These are phyloP conservation scores for Osmerus mordax DNA, from an alignment of 2,113 vertebrate genomes.

Conservation along the genomic window DNA sequence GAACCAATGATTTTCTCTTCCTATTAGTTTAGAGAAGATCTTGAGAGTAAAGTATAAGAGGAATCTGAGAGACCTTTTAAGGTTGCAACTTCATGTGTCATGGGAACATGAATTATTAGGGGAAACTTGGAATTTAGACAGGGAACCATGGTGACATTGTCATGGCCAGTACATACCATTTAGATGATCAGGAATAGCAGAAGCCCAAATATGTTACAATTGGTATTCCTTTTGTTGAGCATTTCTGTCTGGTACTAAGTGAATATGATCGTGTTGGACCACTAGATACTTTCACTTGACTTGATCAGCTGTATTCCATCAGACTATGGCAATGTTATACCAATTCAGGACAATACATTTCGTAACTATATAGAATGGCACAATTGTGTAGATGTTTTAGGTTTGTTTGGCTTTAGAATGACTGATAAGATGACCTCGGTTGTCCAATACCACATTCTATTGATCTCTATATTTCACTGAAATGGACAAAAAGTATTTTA, in stretches of 20 bases:
- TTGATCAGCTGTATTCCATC: constrained; percentile 36
- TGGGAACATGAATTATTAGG: no score
- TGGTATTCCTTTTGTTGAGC: constrained; percentile 41
- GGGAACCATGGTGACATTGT: constrained; percentile 40
- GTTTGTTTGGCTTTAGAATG: constrained; percentile 28
- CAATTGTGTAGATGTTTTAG: constrained; percentile 38
- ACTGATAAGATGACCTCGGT: neutral
- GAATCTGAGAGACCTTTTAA: constrained; percentile 41
- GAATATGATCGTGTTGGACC: constrained; percentile 75
- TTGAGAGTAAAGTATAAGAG: constrained; percentile 62
- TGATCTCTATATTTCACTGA: constrained; percentile 34
- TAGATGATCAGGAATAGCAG: constrained; percentile 69
- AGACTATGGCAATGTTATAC: no score
- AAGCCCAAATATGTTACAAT: constrained; percentile 68
- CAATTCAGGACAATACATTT: constrained; percentile 36
- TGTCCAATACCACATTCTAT: constrained; percentile 19
- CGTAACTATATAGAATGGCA: constrained; percentile 56
- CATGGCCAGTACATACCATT: constrained; percentile 61
- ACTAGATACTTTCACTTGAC: constrained; percentile 68
- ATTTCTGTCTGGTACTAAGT: constrained; percentile 61
- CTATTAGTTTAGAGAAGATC: no score
- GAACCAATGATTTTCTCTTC: no score
- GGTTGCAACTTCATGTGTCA: no score
- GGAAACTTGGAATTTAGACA: constrained; percentile 12
- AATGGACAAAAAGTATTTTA: constrained; percentile 50